Evolutionary conservation across 2,113 vertebrate genomes (phyloP), one percentile per base, ranked within the genome.

Genomic region (Laticauda colubrina): DNA sequence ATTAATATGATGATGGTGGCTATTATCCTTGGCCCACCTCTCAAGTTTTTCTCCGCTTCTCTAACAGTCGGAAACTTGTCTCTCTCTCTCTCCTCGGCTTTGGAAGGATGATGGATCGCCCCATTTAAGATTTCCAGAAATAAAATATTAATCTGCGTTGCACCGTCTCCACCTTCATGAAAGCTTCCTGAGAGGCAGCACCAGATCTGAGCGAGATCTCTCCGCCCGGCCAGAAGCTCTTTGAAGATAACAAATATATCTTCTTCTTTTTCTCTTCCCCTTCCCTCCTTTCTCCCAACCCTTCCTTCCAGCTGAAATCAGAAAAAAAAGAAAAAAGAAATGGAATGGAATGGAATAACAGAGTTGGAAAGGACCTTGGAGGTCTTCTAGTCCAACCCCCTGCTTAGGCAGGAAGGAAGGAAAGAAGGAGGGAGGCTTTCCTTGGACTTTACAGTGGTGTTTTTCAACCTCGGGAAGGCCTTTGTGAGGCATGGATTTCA

Each of bases 141-240:
- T 96, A 90, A 92, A 95, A 96, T 96, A 96, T 96, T 96, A 93
- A 95, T 96, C 96, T 94, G 86, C 0, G 0, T 87, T 94, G 91
- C 93, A 94, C 90, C 81, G 90, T 93, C 96, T 94, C 57, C 95
- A 94, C 96, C 96, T 97, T 96, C 96, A 91, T 96, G 96, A 96
- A 43, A 95, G 94, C 86, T 94, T 53, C 1, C 95, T 45, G 96
- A 96, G 96, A 95, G 95, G 90, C 95, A 95, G 96, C 94, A 90
- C 29, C 94, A 95, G 95, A 96, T 96, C 93, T 5, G 56, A 59
- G 93, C 90, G 75, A 0, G 0, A 96, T 96, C 26, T 15, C 87
- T 92, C 92, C 15, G 0, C 92, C 87, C 90, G 90, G 94, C 94
- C 94, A 96, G 91, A 26, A 96, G n/a, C 93, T 0, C 59, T 95